phyloP scores from a whole-genome alignment of 2,113 vertebrate genomes.

The Urocolius indicus region DNA sequence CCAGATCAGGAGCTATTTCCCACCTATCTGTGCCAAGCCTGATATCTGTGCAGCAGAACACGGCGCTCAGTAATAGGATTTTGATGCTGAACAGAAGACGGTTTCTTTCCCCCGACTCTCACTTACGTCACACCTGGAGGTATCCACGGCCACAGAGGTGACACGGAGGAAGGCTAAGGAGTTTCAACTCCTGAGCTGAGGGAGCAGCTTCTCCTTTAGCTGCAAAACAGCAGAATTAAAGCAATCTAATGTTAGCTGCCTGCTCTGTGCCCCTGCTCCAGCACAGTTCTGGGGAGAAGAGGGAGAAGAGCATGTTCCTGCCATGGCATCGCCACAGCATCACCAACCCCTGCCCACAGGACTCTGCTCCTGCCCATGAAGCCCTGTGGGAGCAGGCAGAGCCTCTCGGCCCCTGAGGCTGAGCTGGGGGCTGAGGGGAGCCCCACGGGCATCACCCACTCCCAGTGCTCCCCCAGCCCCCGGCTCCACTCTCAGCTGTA shows the following conservation, averaged over 20 bases:
- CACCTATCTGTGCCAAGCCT: not conserved
- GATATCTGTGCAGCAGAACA: not conserved
- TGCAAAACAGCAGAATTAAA: slow-evolving; percentile 18
- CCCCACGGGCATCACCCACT: fast-evolving
- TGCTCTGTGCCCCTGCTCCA: fast-evolving
- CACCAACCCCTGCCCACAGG: not conserved
- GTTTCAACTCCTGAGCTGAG: not conserved
- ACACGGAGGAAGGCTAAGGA: slow-evolving; percentile 34
- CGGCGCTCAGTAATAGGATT: not conserved
- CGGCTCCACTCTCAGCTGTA: not conserved
- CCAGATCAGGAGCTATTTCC: not conserved
- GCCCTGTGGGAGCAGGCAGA: fast-evolving
- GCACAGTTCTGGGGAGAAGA: not conserved
- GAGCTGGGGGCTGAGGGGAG: not conserved
- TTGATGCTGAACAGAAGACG: not conserved
- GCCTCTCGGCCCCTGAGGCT: not conserved
- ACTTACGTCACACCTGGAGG: slow-evolving; percentile 19
- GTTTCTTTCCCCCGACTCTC: not conserved
- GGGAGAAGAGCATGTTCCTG: not conserved
- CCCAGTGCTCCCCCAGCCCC: not conserved
- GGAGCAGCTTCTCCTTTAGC: slow-evolving; percentile 22
- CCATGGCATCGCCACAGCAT: not conserved
- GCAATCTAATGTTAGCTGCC: not conserved
- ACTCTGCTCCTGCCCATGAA: not conserved
- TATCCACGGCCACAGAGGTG: not conserved